These are phyloP conservation scores for Ceraclea dissimilis DNA, from an alignment of 2,888 invertebrate species.

Conservation along the genomic window DNA sequence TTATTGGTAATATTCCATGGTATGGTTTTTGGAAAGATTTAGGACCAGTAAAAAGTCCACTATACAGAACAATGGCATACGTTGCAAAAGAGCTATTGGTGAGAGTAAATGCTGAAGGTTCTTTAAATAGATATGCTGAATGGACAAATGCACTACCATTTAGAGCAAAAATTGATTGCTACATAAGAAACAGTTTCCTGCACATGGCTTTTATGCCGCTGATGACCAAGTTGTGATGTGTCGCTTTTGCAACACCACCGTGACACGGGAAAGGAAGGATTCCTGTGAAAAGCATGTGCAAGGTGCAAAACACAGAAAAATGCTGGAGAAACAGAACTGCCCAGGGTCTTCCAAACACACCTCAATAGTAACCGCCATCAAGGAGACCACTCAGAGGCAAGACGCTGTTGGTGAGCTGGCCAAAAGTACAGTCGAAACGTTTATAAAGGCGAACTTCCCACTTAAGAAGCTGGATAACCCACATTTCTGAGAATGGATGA, in stretches of 20 bases:
- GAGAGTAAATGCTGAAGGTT: too few relatives aligned
- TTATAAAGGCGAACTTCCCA: not conserved
- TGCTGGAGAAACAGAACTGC: not conserved
- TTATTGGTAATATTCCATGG: too few relatives aligned
- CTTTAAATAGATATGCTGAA: too few relatives aligned
- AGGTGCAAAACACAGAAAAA: conserved; percentile 1
- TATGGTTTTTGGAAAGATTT: too few relatives aligned
- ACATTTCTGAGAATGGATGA: not conserved
- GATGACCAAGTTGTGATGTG: conserved; percentile 4
- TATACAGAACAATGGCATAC: too few relatives aligned
- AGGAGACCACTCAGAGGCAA: not conserved
- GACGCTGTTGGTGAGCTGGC: not conserved
- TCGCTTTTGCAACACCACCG: not conserved
- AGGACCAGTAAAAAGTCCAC: too few relatives aligned
- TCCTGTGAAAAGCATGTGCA: conserved; percentile 4
- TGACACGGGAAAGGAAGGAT: conserved; percentile 1
- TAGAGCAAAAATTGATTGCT: too few relatives aligned
- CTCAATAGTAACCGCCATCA: not conserved
- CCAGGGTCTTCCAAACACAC: not conserved
- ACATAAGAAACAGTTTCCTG: not conserved
- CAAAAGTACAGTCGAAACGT: not conserved
- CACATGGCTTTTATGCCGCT: conserved; percentile 1
- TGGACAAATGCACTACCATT: too few relatives aligned
- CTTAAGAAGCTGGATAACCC: not conserved
- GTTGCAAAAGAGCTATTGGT: too few relatives aligned